Conservation (phyloP, 2,888 invertebrate genomes). For the Falcaria lacertinaria region DNA sequence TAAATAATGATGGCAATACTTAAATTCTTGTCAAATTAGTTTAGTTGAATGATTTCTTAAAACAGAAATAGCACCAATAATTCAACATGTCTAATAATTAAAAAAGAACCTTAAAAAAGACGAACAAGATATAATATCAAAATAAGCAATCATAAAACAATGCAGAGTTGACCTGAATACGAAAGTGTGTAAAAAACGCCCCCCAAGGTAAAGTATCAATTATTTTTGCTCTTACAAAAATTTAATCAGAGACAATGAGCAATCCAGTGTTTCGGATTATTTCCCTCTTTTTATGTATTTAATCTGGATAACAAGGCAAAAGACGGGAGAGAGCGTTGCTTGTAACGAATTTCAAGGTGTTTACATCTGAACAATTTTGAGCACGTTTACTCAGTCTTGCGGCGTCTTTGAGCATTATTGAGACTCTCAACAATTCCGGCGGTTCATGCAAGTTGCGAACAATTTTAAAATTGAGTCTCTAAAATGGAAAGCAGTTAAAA, state of each 20-base stretch:
- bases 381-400: neutral
- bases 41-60: no score
- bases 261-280: neutral
- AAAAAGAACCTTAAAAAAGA: no score
- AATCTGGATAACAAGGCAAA: neutral
- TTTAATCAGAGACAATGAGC: neutral
- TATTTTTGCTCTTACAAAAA: neutral
- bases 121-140: no score
- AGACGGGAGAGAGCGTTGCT: no score
- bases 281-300: neutral
- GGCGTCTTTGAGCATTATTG: neutral
- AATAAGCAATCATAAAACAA: neutral
- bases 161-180: neutral
- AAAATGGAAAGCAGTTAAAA: no score
- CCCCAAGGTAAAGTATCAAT: neutral
- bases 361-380: neutral
- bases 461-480: no score
- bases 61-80: no score
- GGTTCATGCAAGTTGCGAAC: no score
- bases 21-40: no score
- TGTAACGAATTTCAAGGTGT: neutral
- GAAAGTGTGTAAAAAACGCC: neutral
- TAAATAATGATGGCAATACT: no score
- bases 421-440: neutral
- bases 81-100: no score